Conservation (phyloP, 2,797 vertebrate genomes). For the Bradypodion ventrale region DNA sequence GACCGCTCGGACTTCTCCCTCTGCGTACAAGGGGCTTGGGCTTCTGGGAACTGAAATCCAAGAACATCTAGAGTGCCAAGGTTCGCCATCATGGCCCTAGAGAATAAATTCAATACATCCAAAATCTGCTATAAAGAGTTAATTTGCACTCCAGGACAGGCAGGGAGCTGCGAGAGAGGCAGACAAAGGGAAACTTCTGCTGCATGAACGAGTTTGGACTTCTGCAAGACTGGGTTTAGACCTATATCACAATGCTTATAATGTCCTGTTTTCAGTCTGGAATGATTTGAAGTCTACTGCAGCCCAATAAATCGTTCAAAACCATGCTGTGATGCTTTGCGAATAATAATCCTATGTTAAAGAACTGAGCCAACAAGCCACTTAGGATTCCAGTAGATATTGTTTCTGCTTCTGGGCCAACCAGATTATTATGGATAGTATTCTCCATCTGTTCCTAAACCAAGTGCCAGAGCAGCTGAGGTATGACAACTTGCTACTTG, state of each 20-base stretch:
- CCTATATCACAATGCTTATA: background rate
- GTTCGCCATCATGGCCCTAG: too few species aligned
- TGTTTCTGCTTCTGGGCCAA: conserved; percentile 63
- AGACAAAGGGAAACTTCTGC: too few species aligned
- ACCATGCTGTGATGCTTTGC: conserved; percentile 60
- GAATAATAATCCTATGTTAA: conserved; percentile 63
- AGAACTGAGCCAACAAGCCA: conserved; percentile 60
- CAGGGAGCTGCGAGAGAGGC: too few species aligned
- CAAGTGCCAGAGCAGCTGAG: conserved; percentile 65
- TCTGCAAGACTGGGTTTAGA: conserved; percentile 26
- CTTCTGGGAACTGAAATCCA: too few species aligned
- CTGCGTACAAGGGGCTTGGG: too few species aligned
- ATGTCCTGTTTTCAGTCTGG: conserved; percentile 50
- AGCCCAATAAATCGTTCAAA: conserved; percentile 61
- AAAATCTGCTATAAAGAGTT: too few species aligned
- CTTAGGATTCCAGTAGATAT: conserved; percentile 48
- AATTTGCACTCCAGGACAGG: too few species aligned
- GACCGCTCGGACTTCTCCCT: too few species aligned
- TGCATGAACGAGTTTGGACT: too few species aligned
- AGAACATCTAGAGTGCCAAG: too few species aligned
- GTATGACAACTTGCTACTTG: conserved; percentile 61
- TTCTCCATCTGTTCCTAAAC: conserved; percentile 68
- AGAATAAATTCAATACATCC: too few species aligned
- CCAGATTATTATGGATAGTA: conserved; percentile 51
- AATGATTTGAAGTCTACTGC: conserved; percentile 47